These are phyloP conservation scores for Brassicogethes aeneus DNA, from an alignment of 2,888 invertebrate species.

Conservation along the genomic window DNA sequence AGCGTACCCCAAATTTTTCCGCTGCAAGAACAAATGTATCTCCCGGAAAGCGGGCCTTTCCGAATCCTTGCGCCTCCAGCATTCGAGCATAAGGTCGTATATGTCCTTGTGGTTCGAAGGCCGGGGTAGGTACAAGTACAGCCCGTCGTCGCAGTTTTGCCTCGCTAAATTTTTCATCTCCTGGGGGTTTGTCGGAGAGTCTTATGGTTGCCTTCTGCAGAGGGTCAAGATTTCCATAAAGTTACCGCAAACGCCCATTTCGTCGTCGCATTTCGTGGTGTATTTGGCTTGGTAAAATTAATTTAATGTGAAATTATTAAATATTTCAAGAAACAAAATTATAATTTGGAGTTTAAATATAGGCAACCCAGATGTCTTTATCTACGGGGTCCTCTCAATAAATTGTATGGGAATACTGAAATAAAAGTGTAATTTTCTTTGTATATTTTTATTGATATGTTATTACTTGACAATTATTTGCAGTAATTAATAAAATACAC, in stretches of 20 bases:
- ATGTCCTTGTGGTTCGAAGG: conserved; percentile 59
- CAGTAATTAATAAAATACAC: conserved; percentile 16
- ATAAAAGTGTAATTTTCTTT: background rate
- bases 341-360: no score
- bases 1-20: conserved; percentile 57
- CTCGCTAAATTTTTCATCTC: conserved; percentile 74
- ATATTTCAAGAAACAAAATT: no score
- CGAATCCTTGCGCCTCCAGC: conserved; percentile 70
- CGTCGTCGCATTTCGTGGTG: conserved; percentile 84
- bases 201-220: conserved; percentile 70
- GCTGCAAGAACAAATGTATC: conserved; percentile 71
- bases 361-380: no score
- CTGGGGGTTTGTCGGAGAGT: conserved; percentile 64
- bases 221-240: conserved; percentile 78
- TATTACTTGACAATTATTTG: conserved; percentile 22
- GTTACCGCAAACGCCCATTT: conserved; percentile 82
- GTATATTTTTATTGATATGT: conserved; percentile 19
- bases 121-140: conserved; percentile 55
- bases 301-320: no score
- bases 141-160: conserved; percentile 53
- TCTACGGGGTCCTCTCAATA: no score
- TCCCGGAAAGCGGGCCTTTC: conserved; percentile 74
- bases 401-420: no score
- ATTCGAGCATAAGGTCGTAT: conserved; percentile 76
- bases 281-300: conserved; percentile 73